Conservation (phyloP, 2,113 vertebrate species). For the Okapia johnstoni region DNA sequence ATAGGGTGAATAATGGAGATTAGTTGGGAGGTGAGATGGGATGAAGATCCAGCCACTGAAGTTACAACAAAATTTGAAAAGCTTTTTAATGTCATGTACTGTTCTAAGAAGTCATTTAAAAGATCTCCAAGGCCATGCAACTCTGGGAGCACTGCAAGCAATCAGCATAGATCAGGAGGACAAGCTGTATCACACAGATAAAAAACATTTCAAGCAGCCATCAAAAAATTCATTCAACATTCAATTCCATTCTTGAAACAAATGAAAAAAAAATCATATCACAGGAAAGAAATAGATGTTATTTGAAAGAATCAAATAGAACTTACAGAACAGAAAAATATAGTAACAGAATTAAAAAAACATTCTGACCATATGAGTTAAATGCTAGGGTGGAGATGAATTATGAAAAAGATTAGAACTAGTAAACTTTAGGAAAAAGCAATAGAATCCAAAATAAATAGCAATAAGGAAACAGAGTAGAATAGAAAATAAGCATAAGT, state of each 20-base stretch:
- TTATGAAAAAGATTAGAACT: not conserved
- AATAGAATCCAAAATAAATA: not conserved
- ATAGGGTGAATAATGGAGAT: no score
- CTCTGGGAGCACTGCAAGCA: not conserved
- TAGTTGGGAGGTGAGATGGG: not conserved
- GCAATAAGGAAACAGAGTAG: not conserved
- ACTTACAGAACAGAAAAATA: not conserved
- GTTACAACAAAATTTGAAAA: not conserved
- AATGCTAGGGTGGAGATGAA: not conserved
- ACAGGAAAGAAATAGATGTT: not conserved
- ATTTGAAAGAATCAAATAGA: not conserved
- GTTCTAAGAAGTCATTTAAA: not conserved
- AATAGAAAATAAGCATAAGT: not conserved
- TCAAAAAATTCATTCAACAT: not conserved
- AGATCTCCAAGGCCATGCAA: not conserved
- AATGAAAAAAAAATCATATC: not conserved
- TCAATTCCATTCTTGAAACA: not conserved
- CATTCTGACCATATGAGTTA: not conserved
- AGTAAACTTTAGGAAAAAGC: not conserved
- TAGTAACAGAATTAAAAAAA: not conserved
- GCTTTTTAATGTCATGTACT: not conserved
- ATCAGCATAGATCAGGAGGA: not conserved
- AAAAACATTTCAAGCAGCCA: not conserved
- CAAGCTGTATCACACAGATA: not conserved
- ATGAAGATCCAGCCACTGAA: accelerated